Evolutionary conservation across 2,888 invertebrate species (phyloP).

Genomic region (Pteria penguin): DNA sequence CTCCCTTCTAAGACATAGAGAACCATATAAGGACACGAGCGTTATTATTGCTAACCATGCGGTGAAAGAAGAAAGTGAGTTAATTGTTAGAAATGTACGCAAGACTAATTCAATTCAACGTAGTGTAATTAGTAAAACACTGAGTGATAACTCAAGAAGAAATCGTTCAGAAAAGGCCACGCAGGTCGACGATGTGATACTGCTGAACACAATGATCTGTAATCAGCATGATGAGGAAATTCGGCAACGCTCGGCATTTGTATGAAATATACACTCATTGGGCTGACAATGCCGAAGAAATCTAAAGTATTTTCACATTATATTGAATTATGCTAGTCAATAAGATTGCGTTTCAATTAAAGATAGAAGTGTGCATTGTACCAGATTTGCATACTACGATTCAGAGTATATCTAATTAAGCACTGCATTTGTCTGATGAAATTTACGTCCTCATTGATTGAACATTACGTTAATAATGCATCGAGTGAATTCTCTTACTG

Average conservation of each 20-base stretch:
- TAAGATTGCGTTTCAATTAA: too few species aligned
- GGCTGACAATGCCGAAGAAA: too few species aligned
- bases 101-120: background rate
- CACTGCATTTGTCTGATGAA: too few species aligned
- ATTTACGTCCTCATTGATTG: too few species aligned
- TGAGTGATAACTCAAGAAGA: background rate
- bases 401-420: too few species aligned
- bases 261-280: too few species aligned
- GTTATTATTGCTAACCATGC: slow-evolving; percentile 57
- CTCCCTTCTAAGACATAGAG: slow-evolving; percentile 31
- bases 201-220: background rate
- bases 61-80: slow-evolving; percentile 47
- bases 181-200: background rate
- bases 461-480: too few species aligned
- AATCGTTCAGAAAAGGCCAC: background rate
- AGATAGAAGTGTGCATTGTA: too few species aligned
- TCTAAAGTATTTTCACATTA: too few species aligned
- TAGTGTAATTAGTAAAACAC: background rate
- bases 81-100: background rate
- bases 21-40: slow-evolving; percentile 47
- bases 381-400: too few species aligned
- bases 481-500: too few species aligned
- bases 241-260: slow-evolving; percentile 5
- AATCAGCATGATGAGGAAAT: background rate
- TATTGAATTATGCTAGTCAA: too few species aligned